Base-by-base conservation (phyloP, 2,888 invertebrate species). In the Dusona sp. region DNA sequence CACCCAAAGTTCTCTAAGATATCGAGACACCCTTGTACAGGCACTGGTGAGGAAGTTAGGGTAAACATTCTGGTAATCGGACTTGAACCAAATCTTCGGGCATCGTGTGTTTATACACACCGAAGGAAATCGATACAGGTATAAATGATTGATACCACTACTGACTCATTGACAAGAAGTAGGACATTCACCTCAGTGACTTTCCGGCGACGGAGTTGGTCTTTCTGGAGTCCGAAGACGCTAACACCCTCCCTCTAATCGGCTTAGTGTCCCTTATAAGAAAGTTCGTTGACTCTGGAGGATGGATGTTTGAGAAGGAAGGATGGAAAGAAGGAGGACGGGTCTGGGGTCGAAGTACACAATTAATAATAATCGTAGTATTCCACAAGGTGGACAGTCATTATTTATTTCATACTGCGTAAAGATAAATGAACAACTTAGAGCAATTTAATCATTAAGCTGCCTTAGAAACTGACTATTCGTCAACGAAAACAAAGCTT, bases 1-100 rank as follows among this genome's bases (percentile, higher is more conserved):
- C 48, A 25, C 25, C 36, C 22, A 19, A 67, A 42, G 48, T 22
- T 65, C 8, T 67, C 65, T 8, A n/a, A 73, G 48, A 16, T 36
- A 36, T 73, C 36, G 51, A 48, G 79, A 70, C 45, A 42, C 48
- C 45, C n/a, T 42, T 38, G 25, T 25, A 68, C 25, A 38, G 19
- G 68, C 25, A 42, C 29, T 54, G 38, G 36, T 4, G 29, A 57
- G 38, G 4, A 19, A 22, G 79, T 22, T 42, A 33, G 13, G 33
- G 51, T 72, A 48, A 51, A 19, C 51, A 19, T 72, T 33, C n/a
- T 29, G 29, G 11, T 72, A 2, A 8, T 19, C 25, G 25, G 29
- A 45, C 29, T 51, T 19, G 65, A 36, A 51, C 19, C 11, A 29
- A 51, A 48, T 45, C 11, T 45, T 36, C 3, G 29, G 11, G n/a